Percentiles rank a stretch among this genome's conserved stretches.
These are phyloP conservation scores for Zygaena filipendulae DNA, from an alignment of 2,888 invertebrate genomes.

Conservation along the genomic window DNA sequence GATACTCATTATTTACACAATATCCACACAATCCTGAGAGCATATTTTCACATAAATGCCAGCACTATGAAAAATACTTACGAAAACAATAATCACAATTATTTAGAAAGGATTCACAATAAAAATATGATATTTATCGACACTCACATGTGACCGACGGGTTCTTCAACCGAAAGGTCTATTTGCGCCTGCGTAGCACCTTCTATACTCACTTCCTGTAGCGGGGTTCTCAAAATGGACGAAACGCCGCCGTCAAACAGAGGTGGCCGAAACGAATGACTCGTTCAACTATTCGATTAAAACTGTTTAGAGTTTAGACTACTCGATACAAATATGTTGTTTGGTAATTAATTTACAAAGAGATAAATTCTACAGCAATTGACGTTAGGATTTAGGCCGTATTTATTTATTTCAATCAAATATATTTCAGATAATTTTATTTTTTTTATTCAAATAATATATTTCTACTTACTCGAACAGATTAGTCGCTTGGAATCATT, in stretches of 20 bases:
- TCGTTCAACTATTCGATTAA: too few relatives aligned
- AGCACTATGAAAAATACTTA: constrained; percentile 62
- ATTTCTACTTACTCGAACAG: too few relatives aligned
- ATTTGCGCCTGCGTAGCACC: constrained; percentile 77
- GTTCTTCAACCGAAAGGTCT: constrained; percentile 86
- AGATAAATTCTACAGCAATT: too few relatives aligned
- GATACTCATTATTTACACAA: constrained; percentile 48
- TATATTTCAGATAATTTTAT: too few relatives aligned
- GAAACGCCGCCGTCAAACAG: constrained; percentile 39
- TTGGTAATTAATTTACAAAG: too few relatives aligned
- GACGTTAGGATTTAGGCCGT: too few relatives aligned
- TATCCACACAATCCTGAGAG: constrained; percentile 41
- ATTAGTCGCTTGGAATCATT: too few relatives aligned
- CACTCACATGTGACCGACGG: constrained; percentile 94
- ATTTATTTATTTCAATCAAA: too few relatives aligned
- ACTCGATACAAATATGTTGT: too few relatives aligned
- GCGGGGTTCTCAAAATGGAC: constrained; percentile 62
- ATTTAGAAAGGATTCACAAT: constrained; percentile 53
- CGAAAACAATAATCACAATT: constrained; percentile 52
- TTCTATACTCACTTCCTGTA: constrained; percentile 66
- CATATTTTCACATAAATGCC: constrained; percentile 45
- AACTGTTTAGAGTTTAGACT: too few relatives aligned
- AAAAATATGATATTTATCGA: constrained; percentile 69
- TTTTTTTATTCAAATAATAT: too few relatives aligned
- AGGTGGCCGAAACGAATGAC: too few relatives aligned